phyloP scores from a whole-genome alignment of 2,113 vertebrate species.

The Seriola quinqueradiata region DNA sequence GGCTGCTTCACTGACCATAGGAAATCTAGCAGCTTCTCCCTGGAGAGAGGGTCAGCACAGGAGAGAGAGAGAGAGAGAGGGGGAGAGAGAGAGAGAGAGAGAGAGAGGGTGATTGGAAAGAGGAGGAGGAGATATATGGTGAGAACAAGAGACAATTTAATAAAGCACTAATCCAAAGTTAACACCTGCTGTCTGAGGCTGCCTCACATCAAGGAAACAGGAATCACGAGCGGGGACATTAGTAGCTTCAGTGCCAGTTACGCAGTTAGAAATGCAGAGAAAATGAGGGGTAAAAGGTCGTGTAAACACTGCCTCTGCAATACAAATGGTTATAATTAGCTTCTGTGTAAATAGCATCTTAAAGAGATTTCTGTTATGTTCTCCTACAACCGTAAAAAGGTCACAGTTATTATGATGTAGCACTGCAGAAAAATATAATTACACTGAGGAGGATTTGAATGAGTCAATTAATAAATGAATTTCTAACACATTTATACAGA shows the following conservation, averaged over 20 bases:
- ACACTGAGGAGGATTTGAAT: not conserved
- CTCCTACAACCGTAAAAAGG: not conserved
- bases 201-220: not conserved
- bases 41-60: constrained; percentile 65
- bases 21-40: constrained; percentile 95
- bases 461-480: not conserved
- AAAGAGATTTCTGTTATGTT: not conserved
- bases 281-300: not conserved
- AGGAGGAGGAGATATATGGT: too few relatives aligned
- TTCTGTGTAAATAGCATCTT: constrained; percentile 1
- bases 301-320: not conserved
- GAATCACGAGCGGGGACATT: not conserved
- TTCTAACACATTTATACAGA: not conserved
- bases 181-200: not conserved
- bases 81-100: not conserved
- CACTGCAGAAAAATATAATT: not conserved
- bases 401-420: not conserved
- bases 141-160: constrained; percentile 11
- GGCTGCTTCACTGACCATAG: constrained; percentile 92
- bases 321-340: not conserved
- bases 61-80: not conserved
- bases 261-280: not conserved
- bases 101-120: not conserved
- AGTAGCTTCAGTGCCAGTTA: not conserved
- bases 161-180: constrained; percentile 19